Evolutionary conservation across 1,140 invertebrate genomes (phyloP).

Genomic region (Papilio dardanus): DNA sequence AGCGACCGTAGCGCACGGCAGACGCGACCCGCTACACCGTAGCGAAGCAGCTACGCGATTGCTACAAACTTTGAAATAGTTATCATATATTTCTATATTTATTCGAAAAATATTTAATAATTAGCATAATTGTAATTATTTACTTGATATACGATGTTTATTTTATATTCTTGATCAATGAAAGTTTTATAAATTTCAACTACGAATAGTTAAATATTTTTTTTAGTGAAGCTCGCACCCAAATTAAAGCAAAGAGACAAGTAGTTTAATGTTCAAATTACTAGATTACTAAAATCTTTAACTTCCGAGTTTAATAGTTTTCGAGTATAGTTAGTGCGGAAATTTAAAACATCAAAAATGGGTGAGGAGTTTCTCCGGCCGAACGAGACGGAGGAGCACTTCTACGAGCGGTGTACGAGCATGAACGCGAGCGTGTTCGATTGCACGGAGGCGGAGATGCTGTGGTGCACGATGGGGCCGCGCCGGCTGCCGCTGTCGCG

Average conservation of each 20-base stretch:
- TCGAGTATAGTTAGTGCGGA: background rate
- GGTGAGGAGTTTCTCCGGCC: constrained; percentile 54
- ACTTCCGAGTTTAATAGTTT: background rate
- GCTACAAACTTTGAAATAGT: constrained; percentile 12
- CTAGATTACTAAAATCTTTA: background rate
- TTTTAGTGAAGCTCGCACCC: too few species aligned
- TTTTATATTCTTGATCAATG: background rate
- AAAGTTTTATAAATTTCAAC: background rate
- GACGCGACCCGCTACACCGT: constrained; percentile 23
- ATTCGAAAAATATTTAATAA: background rate
- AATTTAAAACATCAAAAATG: constrained; percentile 47
- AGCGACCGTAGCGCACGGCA: background rate
- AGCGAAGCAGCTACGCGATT: background rate
- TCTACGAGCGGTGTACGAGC: constrained; percentile 65
- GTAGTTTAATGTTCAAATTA: background rate
- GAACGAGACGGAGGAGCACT: constrained; percentile 59
- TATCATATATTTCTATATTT: background rate
- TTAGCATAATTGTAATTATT: background rate
- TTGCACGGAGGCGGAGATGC: constrained; percentile 80
- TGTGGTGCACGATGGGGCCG: constrained; percentile 79
- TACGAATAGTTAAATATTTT: background rate
- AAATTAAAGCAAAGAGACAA: background rate
- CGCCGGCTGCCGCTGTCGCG: constrained; percentile 76
- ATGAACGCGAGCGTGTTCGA: constrained; percentile 78
- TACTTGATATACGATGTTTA: background rate